Base-by-base conservation (phyloP, 2,888 invertebrate species). In the Microctonus hyperodae region DNA sequence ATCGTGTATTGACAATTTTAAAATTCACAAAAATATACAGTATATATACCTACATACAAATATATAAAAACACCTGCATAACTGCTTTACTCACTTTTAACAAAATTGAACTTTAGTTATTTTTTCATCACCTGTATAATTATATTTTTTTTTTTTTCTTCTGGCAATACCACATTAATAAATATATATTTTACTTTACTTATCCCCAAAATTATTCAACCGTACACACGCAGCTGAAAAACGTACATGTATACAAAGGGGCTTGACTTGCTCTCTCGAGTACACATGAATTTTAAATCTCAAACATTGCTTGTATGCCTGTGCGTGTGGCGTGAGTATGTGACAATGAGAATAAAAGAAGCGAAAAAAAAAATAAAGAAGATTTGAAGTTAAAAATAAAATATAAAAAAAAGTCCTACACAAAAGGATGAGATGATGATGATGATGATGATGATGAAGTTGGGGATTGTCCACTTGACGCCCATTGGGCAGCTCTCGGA, bases 401-500 rank as follows among this genome's bases (percentile, higher is more conserved):
- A n/a, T n/a, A n/a, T n/a, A n/a, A n/a, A n/a, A n/a, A n/a, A n/a
- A n/a, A n/a, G n/a, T n/a, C n/a, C n/a, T n/a, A n/a, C n/a, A n/a
- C n/a, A n/a, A n/a, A n/a, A n/a, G n/a, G n/a, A n/a, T n/a, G n/a
- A n/a, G 63, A n/a, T n/a, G 20, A 44, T 2, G 44, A 44, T 44
- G 40, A 40, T 40, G 40, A 40, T n/a, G 40, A 40, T 40, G 16
- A 44, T 44, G 44, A 44, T 44, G 44, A 44, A 44, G 44, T 44
- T 44, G 44, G 44, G 16, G 70, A 71, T 73, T 73, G 75, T 75
- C 75, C 75, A 75, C 74, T 75, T 73, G 75, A 73, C 73, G 66
- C 73, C 70, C 72, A 70, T 72, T 71, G 74, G 71, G 71, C 72
- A 70, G 72, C 73, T 69, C 72, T 72, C 61, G 71, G 66, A 64